Evolutionary conservation across 2,113 vertebrate species (phyloP).

Genomic region (Tachysurus vachellii): DNA sequence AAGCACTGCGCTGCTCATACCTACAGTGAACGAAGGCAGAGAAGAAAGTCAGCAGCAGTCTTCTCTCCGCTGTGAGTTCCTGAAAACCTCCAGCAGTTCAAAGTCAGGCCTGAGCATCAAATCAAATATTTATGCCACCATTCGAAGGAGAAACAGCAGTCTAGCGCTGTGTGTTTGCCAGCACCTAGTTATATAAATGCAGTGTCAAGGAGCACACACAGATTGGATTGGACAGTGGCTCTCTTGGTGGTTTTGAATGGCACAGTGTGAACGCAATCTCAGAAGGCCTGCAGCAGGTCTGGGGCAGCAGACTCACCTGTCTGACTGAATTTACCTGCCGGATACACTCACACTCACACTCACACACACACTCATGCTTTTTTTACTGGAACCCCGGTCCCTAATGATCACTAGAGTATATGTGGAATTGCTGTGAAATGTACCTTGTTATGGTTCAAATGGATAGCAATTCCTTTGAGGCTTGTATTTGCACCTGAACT

Average conservation of each 20-base stretch:
- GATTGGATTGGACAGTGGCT: not conserved
- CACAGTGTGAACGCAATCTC: not conserved
- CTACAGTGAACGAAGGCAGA: not conserved
- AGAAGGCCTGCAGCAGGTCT: constrained; percentile 5
- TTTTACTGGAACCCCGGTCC: not conserved
- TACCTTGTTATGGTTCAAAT: constrained; percentile 45
- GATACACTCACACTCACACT: not conserved
- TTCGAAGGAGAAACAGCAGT: constrained; percentile 38
- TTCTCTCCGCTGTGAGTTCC: constrained; percentile 14
- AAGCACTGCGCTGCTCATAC: not conserved
- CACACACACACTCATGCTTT: constrained; percentile 5
- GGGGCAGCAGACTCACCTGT: not conserved
- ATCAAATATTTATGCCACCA: constrained; percentile 54
- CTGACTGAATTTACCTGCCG: constrained; percentile 5
- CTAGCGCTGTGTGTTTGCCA: constrained; percentile 26
- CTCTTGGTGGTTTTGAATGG: not conserved
- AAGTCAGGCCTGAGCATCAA: constrained; percentile 22
- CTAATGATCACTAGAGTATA: not conserved
- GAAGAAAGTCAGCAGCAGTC: not conserved
- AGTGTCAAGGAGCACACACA: not conserved
- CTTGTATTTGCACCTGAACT: not conserved
- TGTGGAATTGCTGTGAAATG: constrained; percentile 50
- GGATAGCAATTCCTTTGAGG: constrained; percentile 23
- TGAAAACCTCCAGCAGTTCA: constrained; percentile 21
- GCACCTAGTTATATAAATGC: constrained; percentile 39